Percentiles rank a stretch among this genome's conserved stretches.
phyloP scores from a whole-genome alignment of 2,797 vertebrate species.

The Melanotaenia maccullochi region DNA sequence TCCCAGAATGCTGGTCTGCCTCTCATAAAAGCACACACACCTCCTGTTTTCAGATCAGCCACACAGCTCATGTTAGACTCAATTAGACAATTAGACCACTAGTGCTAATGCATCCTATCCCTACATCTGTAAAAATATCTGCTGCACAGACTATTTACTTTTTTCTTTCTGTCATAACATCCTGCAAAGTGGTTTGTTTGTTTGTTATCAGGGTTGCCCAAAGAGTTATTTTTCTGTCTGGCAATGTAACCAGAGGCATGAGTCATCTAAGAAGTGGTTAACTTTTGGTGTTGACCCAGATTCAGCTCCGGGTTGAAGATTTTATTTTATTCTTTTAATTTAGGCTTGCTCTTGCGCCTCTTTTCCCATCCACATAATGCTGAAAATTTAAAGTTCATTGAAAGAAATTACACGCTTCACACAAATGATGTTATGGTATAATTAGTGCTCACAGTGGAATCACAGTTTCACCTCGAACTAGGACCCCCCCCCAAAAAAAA shows the following conservation, averaged over 20 bases:
- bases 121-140: constrained; percentile 10
- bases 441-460: no score
- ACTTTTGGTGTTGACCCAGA: background rate
- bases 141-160: background rate
- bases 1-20: constrained; percentile 83
- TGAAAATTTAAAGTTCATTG: background rate
- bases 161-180: background rate
- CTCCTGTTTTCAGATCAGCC: constrained; percentile 70
- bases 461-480: background rate
- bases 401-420: no score
- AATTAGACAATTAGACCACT: constrained; percentile 85
- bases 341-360: background rate
- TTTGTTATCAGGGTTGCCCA: background rate
- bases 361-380: background rate
- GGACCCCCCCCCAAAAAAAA: background rate
- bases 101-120: constrained; percentile 68
- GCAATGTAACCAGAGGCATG: background rate
- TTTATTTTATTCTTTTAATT: background rate
- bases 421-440: no score
- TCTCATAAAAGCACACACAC: constrained; percentile 70
- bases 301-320: background rate
- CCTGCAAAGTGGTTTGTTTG: background rate
- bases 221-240: background rate
- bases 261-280: background rate
- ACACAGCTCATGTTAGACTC: constrained; percentile 72